Evolutionary conservation across 2,797 vertebrate species (phyloP).

Genomic region (Enteromius anoplus): DNA sequence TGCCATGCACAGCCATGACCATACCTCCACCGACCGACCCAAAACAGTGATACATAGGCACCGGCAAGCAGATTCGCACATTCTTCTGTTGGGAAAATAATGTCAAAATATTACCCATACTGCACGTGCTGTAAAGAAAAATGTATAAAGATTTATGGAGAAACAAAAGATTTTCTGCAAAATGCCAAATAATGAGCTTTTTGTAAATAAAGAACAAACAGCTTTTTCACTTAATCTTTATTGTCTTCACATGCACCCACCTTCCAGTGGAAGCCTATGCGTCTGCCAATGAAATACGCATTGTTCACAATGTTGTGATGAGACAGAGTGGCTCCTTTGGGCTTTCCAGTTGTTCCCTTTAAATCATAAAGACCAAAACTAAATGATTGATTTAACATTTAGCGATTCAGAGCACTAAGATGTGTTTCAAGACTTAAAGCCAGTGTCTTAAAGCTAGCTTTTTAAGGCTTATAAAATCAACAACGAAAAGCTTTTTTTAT

Average conservation of each 20-base stretch:
- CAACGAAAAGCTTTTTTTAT: neutral
- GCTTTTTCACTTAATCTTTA: neutral
- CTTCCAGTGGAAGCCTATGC: conserved; percentile 74
- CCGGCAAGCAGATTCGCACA: conserved; percentile 74
- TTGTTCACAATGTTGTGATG: conserved; percentile 96
- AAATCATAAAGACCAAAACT: conserved; percentile 33
- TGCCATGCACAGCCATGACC: conserved; percentile 80
- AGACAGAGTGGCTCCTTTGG: conserved; percentile 93
- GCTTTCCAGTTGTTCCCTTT: conserved; percentile 93
- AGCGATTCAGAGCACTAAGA: too few relatives aligned
- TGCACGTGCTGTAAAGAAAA: neutral
- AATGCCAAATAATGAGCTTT: neutral
- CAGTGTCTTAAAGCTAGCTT: neutral
- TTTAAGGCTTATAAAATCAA: neutral
- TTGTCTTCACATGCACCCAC: conserved; percentile 68
- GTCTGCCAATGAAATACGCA: conserved; percentile 74
- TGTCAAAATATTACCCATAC: neutral
- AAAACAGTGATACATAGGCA: conserved; percentile 92
- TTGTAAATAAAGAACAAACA: neutral
- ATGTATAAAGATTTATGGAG: neutral
- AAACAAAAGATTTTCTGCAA: neutral
- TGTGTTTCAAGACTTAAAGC: neutral
- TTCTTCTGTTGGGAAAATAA: conserved; percentile 64
- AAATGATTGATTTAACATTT: neutral
- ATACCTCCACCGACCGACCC: conserved; percentile 85